Conservation (phyloP, 2,113 vertebrate genomes). For the Psilopsiagon aurifrons region DNA sequence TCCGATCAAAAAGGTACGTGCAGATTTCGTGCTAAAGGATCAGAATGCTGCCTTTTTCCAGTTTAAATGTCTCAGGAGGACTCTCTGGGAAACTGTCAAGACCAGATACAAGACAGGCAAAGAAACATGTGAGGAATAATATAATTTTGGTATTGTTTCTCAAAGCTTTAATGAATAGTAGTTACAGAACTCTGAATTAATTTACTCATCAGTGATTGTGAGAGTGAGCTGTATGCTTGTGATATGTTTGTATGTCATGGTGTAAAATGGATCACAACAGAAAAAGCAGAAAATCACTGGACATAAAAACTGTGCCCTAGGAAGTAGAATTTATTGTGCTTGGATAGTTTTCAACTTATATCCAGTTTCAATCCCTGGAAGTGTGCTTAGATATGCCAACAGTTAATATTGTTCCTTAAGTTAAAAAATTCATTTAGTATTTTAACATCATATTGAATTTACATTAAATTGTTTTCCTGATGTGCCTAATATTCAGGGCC, state of each 20-base stretch:
- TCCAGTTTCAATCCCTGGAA: not conserved
- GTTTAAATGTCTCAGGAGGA: not conserved
- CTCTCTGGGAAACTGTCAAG: not conserved
- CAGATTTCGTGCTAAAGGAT: not conserved
- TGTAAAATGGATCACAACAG: not conserved
- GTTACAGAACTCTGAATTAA: not conserved
- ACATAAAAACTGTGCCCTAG: not conserved
- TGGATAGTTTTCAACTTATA: not conserved
- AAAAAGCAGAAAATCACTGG: not conserved
- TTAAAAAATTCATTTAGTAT: not conserved
- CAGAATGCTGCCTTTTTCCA: not conserved
- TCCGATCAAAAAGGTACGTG: not conserved
- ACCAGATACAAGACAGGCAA: not conserved
- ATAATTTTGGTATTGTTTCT: not conserved
- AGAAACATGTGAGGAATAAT: not conserved
- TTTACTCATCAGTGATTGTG: not conserved
- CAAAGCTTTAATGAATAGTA: not conserved
- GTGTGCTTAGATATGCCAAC: not conserved
- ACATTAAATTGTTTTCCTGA: not conserved
- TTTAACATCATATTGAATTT: not conserved
- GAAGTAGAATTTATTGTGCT: not conserved
- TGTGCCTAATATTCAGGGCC: not conserved
- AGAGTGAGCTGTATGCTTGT: not conserved
- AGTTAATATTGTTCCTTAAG: not conserved
- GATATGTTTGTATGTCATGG: rapidly evolving